Conservation (phyloP, 2,797 vertebrate genomes). For the Esox lucius region DNA sequence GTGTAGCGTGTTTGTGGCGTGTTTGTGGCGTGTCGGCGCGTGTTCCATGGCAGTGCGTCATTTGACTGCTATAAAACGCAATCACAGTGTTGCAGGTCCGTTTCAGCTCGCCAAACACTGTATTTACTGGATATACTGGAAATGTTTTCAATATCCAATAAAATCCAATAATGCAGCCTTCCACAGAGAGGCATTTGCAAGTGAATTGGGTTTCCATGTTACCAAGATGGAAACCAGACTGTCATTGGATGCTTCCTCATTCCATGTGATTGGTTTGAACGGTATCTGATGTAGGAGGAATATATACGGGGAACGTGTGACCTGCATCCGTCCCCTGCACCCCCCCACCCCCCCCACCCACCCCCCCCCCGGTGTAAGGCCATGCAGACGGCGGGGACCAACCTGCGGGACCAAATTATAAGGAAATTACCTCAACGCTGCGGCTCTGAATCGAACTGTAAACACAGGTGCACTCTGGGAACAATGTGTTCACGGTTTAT, state of each 20-base stretch:
- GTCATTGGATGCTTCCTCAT: slow-evolving; percentile 69
- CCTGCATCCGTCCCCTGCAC: no score
- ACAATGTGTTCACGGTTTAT: neutral
- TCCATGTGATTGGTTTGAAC: slow-evolving; percentile 46
- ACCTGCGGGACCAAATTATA: slow-evolving; percentile 73
- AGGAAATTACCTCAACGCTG: slow-evolving; percentile 65
- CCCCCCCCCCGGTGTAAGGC: no score
- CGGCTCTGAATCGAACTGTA: slow-evolving; percentile 40
- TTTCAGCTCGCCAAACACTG: slow-evolving; percentile 41
- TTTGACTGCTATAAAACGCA: slow-evolving; percentile 48
- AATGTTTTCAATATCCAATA: slow-evolving; percentile 70
- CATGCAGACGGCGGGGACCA: slow-evolving; percentile 67
- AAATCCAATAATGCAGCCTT: slow-evolving; percentile 63
- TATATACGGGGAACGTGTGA: slow-evolving; percentile 51
- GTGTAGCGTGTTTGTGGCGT: no score
- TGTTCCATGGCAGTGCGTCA: neutral
- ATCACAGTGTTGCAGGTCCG: slow-evolving; percentile 64
- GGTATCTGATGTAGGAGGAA: slow-evolving; percentile 71
- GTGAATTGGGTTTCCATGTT: slow-evolving; percentile 69
- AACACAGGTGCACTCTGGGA: neutral
- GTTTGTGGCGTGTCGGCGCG: neutral
- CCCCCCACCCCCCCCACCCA: no score
- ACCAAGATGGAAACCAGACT: slow-evolving; percentile 68
- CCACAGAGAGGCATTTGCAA: slow-evolving; percentile 68
- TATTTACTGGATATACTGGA: slow-evolving; percentile 62